Conservation (phyloP, 2,113 vertebrate genomes). For the Oceanites oceanicus region DNA sequence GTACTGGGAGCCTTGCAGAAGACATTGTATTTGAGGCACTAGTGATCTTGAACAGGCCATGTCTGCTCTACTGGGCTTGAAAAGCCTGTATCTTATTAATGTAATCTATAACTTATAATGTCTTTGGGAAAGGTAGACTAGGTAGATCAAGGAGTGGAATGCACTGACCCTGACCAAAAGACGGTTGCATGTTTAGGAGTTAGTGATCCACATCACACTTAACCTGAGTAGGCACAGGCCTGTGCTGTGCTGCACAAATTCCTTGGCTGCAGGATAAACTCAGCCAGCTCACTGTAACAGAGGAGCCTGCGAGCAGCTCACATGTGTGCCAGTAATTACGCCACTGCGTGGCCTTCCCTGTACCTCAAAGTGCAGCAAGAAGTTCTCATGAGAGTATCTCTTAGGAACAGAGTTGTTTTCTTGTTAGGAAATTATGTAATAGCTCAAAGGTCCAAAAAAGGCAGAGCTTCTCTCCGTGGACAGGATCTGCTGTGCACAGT, state of each 20-base stretch:
- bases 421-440: not conserved
- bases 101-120: not conserved
- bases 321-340: rapidly evolving
- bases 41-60: not conserved
- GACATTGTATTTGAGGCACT: rapidly evolving
- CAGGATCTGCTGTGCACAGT: not conserved
- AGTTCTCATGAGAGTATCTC: not conserved
- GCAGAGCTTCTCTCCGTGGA: not conserved
- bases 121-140: not conserved
- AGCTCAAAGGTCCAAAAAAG: not conserved
- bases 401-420: not conserved
- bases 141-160: not conserved
- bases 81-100: not conserved
- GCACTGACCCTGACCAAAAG: not conserved
- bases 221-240: not conserved
- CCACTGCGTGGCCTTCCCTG: not conserved
- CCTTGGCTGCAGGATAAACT: not conserved
- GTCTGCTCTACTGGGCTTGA: not conserved
- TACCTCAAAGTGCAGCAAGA: not conserved
- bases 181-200: not conserved
- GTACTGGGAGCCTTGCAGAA: not conserved
- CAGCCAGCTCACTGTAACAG: not conserved
- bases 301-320: not conserved
- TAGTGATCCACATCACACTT: not conserved
- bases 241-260: not conserved